These are phyloP conservation scores for Zaprionus obscuricornis DNA, from an alignment of 2,888 invertebrate species.

Conservation along the genomic window DNA sequence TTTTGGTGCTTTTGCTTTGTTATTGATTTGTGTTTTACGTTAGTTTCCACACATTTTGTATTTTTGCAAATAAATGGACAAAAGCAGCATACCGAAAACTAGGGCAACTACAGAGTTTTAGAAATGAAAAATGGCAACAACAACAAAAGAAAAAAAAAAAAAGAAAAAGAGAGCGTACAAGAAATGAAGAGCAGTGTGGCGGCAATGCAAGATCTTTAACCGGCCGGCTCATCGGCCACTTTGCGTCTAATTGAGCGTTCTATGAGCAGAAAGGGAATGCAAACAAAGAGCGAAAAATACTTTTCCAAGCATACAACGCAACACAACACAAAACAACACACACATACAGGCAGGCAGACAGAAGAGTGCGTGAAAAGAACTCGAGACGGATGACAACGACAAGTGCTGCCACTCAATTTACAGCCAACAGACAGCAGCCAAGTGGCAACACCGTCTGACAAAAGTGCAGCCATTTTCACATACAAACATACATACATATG, in stretches of 20 bases:
- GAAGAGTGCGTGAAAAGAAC: slow-evolving; percentile 29
- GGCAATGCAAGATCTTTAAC: too few species aligned
- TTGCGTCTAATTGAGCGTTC: slow-evolving; percentile 70
- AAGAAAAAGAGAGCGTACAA: background rate
- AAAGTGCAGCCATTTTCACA: slow-evolving; percentile 45
- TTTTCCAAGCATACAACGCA: slow-evolving; percentile 2
- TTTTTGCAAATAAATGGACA: slow-evolving; percentile 29
- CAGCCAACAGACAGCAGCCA: slow-evolving; percentile 63
- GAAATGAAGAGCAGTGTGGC: slow-evolving; percentile 16
- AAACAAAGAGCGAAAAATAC: slow-evolving; percentile 28
- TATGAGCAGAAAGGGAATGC: slow-evolving; percentile 41
- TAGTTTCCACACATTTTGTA: slow-evolving; percentile 22
- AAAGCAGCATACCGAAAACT: slow-evolving; percentile 19
- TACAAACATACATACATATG: background rate
- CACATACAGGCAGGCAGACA: background rate
- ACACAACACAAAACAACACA: background rate
- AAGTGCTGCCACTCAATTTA: slow-evolving; percentile 76
- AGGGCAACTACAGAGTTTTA: slow-evolving; percentile 25
- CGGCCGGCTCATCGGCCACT: slow-evolving; percentile 47
- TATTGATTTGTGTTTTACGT: slow-evolving; percentile 46
- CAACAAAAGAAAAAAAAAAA: too few species aligned
- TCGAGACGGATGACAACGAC: slow-evolving; percentile 55
- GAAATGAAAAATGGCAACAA: too few species aligned
- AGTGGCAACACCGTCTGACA: slow-evolving; percentile 70
- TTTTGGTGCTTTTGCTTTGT: slow-evolving; percentile 42